Percentiles rank a stretch among this genome's conserved stretches.
Evolutionary conservation across 2,113 vertebrate genomes (phyloP).

Genomic region (Diadophis punctatus): DNA sequence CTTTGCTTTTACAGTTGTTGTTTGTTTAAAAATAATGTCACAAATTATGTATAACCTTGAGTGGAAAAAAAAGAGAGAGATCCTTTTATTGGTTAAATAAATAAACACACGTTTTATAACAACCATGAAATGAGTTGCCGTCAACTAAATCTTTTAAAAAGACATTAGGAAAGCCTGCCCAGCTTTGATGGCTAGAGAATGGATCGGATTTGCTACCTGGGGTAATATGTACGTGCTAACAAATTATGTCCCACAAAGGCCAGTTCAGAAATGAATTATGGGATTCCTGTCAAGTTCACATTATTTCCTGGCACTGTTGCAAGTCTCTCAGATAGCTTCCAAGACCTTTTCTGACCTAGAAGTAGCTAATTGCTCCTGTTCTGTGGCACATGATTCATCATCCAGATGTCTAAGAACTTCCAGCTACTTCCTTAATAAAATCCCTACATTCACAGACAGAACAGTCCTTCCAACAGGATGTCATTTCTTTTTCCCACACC

Average conservation of each 20-base stretch:
- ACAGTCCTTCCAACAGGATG: constrained; percentile 63
- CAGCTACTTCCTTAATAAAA: constrained; percentile 58
- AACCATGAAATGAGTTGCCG: constrained; percentile 47
- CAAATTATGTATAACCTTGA: constrained; percentile 51
- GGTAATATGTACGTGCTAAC: constrained; percentile 64
- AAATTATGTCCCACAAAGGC: constrained; percentile 70
- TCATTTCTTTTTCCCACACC: constrained; percentile 66
- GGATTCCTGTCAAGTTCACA: constrained; percentile 69
- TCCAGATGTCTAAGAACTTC: constrained; percentile 72
- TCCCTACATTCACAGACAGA: constrained; percentile 57
- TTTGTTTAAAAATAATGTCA: constrained; percentile 46
- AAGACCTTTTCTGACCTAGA: constrained; percentile 67
- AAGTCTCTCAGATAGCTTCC: constrained; percentile 77
- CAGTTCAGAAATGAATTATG: constrained; percentile 72
- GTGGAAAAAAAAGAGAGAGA: background rate
- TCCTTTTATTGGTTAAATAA: constrained; percentile 61
- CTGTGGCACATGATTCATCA: constrained; percentile 71
- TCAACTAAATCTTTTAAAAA: constrained; percentile 60
- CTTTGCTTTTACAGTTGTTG: background rate
- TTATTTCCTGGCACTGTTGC: constrained; percentile 69
- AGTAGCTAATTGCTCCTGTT: constrained; percentile 77
- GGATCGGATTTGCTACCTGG: constrained; percentile 60
- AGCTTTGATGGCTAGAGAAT: constrained; percentile 45
- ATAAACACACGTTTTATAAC: constrained; percentile 65
- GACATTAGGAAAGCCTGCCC: constrained; percentile 56